Evolutionary conservation across 2,888 invertebrate genomes (phyloP).

Genomic region (Heterodera filipjevi): DNA sequence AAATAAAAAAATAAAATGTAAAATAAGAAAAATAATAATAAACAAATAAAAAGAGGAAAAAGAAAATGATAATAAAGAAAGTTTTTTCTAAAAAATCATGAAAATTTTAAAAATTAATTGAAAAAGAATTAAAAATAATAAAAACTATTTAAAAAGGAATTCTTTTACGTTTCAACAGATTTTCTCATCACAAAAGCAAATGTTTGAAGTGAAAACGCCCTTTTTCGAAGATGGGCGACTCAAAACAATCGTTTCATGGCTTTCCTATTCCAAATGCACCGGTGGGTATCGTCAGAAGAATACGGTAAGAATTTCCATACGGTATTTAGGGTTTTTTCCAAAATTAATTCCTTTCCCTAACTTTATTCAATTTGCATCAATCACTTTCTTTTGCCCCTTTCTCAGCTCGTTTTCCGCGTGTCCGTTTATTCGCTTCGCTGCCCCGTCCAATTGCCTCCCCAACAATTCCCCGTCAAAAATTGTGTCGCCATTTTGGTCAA

Average conservation of each 20-base stretch:
- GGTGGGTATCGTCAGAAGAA: not conserved
- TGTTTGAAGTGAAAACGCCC: constrained; percentile 42
- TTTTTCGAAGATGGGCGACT: constrained; percentile 42
- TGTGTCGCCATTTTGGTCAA: constrained; percentile 46
- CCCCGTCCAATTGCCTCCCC: constrained; percentile 39
- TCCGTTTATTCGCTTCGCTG: constrained; percentile 49
- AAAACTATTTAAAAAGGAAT: too few species aligned
- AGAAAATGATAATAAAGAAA: too few species aligned
- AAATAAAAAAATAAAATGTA: not conserved
- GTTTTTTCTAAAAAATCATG: too few species aligned
- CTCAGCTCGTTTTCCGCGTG: constrained; percentile 44
- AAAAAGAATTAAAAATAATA: too few species aligned
- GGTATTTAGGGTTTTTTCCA: not conserved
- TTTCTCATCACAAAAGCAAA: not conserved
- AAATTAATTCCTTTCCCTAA: too few species aligned
- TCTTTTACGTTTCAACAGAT: too few species aligned
- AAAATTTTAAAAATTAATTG: too few species aligned
- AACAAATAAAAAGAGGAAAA: too few species aligned
- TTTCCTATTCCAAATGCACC: constrained; percentile 42
- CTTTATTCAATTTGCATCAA: too few species aligned
- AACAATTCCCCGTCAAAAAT: constrained; percentile 48
- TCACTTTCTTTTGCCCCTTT: too few species aligned
- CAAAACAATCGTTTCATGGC: constrained; percentile 51
- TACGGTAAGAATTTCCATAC: not conserved
- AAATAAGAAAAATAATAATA: too few species aligned